These are phyloP conservation scores for Drusus annulatus DNA, from an alignment of 1,140 invertebrate genomes.

Conservation along the genomic window DNA sequence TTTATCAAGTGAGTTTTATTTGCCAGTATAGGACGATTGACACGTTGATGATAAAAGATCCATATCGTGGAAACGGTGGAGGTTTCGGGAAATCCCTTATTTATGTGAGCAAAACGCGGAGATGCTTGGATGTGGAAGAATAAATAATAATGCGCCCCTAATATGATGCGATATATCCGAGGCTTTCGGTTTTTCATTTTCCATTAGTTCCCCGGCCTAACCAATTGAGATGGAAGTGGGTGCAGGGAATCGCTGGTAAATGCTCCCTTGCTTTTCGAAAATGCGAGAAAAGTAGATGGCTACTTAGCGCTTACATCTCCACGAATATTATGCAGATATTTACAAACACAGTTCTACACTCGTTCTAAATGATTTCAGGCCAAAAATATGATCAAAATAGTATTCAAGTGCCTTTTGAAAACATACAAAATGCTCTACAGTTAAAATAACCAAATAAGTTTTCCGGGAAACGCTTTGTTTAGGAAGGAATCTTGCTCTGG, in stretches of 20 bases:
- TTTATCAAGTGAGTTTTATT: background rate
- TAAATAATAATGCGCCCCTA: conserved; percentile 47
- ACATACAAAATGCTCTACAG: too few relatives aligned
- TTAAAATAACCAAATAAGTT: too few relatives aligned
- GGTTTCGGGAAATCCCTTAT: conserved; percentile 38
- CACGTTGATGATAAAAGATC: background rate
- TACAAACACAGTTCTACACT: too few relatives aligned
- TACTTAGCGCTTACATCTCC: too few relatives aligned
- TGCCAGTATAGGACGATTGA: background rate
- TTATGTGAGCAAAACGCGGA: conserved; percentile 26
- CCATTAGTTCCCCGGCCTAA: conserved; percentile 11
- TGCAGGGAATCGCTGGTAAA: background rate
- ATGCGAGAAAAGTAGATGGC: too few relatives aligned
- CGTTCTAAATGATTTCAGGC: too few relatives aligned
- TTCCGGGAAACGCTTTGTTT: too few relatives aligned
- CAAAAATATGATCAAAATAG: too few relatives aligned
- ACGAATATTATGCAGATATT: too few relatives aligned
- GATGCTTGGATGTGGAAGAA: conserved; percentile 12
- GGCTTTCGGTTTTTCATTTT: conserved; percentile 29
- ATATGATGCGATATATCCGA: conserved; percentile 39
- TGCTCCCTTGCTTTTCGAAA: background rate
- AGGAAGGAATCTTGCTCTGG: too few relatives aligned
- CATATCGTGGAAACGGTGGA: background rate
- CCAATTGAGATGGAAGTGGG: background rate
- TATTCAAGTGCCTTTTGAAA: too few relatives aligned